Percentiles rank a stretch among this genome's conserved stretches.
phyloP scores from a whole-genome alignment of 2,888 invertebrate species.

The Amblyjoppa proteus region DNA sequence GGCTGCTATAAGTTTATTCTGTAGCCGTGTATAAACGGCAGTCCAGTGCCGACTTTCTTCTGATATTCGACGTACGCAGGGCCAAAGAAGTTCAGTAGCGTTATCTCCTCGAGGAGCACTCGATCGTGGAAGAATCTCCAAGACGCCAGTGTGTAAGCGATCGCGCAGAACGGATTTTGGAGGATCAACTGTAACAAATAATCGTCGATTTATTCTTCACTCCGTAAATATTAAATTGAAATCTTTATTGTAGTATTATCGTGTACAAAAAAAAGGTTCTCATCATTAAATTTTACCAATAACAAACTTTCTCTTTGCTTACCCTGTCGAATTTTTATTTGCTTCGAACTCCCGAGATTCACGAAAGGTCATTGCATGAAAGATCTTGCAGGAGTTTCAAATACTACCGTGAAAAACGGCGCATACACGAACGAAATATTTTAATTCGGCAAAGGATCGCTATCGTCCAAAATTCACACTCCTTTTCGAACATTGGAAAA shows the following conservation, averaged over 20 bases:
- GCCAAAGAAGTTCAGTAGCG: constrained; percentile 96
- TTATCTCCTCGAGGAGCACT: constrained; percentile 95
- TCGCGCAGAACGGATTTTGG: constrained; percentile 94
- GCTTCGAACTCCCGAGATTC: not conserved
- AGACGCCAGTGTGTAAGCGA: constrained; percentile 92
- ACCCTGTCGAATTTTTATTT: not conserved
- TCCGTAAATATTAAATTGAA: not conserved
- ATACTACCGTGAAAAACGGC: not conserved
- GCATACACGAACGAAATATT: too few relatives aligned
- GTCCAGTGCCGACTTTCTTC: constrained; percentile 92
- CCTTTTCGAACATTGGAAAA: not conserved
- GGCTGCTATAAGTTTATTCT: constrained; percentile 83
- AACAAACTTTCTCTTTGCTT: not conserved
- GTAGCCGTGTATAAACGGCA: constrained; percentile 95
- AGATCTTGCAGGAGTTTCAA: not conserved
- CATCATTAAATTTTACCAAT: not conserved
- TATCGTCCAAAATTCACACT: too few relatives aligned
- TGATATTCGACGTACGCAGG: constrained; percentile 95
- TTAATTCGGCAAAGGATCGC: too few relatives aligned
- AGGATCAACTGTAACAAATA: constrained; percentile 90
- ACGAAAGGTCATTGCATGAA: not conserved
- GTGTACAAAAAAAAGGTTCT: not conserved
- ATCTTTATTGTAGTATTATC: not conserved
- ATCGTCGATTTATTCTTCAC: not conserved
- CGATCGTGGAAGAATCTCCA: constrained; percentile 97